phyloP scores from a whole-genome alignment of 2,888 invertebrate species.

The Sericinus montela region DNA sequence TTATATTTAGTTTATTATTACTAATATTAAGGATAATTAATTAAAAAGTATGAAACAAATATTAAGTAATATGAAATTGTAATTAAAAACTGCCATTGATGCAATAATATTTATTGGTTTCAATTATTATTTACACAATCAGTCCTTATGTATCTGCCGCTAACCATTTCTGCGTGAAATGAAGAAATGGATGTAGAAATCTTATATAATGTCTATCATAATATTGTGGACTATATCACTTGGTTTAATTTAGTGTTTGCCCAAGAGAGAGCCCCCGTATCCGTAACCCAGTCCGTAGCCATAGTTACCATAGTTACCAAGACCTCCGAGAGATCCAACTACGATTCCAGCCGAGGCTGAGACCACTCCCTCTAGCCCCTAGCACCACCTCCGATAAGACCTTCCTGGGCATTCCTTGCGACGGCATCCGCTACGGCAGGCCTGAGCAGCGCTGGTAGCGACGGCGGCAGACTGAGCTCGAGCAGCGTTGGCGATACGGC shows the following conservation, averaged over 20 bases:
- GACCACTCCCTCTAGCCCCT: conserved; percentile 34
- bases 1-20: no score
- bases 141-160: conserved; percentile 56
- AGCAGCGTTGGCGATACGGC: conserved; percentile 63
- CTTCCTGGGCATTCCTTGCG: conserved; percentile 57
- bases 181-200: conserved; percentile 65
- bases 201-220: conserved; percentile 37
- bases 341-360: conserved; percentile 30
- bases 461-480: conserved; percentile 55
- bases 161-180: conserved; percentile 57
- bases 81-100: conserved; percentile 11
- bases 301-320: conserved; percentile 16
- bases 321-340: conserved; percentile 9
- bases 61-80: no score
- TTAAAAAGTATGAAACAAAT: no score
- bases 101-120: conserved; percentile 27
- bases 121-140: conserved; percentile 38
- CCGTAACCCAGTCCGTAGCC: conserved; percentile 26
- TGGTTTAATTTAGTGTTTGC: conserved; percentile 29
- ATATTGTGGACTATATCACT: conserved; percentile 19
- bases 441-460: conserved; percentile 53
- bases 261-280: conserved; percentile 20
- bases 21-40: no score
- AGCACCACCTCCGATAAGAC: conserved; percentile 42
- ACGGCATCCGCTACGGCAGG: conserved; percentile 58